Evolutionary conservation across 2,113 vertebrate species (phyloP), one percentile per base, ranked within the genome.

Genomic region (Abramis brama): DNA sequence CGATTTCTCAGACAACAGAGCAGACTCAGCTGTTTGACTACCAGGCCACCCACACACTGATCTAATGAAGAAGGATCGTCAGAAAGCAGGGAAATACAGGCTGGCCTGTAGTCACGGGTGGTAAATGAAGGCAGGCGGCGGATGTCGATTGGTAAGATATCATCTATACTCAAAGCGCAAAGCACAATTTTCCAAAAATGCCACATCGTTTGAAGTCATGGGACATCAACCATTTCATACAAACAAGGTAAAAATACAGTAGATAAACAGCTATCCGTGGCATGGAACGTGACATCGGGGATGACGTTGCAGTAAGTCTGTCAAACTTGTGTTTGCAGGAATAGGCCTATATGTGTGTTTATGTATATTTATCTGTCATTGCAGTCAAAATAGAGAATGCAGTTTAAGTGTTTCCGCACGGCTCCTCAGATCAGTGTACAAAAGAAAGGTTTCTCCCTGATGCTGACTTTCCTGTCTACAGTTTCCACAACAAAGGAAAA

Each of bases 211-310:
- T 88, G 83, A 88, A 87, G 86, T 73, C 79, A 83, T 85, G 80
- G 87, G 64, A 88, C 83, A 86, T 86, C 77, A 64, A 77, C 83
- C 79, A 83, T 80, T 86, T 85, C 88, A 84, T 83, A 89, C 82
- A 89, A 89, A 89, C 77, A 77, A 36, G 84, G 55, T 59, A 79
- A 59, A 68, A 86, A 82, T 64, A 57, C 25, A 15, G 78, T 75
- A 70, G 19, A 81, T 55, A 81, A 85, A 71, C 25, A 79, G 66
- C 66, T 78, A 73, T 71, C 60, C 25, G n/a, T 70, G 47, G 45
- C 47, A 66, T 74, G 47, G 71, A 25, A 33, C 23, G 23, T 64
- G 36, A 82, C 60, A 66, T 59, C 4, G 11, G 27, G 27, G 47
- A 30, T 27, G 59, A 23, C n/a, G 60, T 76, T 86, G 70, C 55